Percentiles rank a stretch among this genome's conserved stretches.
Evolutionary conservation across 2,113 vertebrate species (phyloP).

Genomic region (Tupaia tana): DNA sequence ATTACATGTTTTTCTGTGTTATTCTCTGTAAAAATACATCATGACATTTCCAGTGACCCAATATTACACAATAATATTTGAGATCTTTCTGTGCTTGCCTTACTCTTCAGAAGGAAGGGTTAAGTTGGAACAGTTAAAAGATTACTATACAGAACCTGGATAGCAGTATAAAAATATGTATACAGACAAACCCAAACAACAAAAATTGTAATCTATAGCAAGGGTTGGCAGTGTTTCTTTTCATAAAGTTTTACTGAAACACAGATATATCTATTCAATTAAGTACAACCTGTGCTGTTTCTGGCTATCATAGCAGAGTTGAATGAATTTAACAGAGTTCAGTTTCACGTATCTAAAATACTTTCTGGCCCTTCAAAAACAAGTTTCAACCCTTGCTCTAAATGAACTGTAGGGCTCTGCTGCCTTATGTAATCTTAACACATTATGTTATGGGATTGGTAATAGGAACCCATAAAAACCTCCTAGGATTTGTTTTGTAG

Average conservation of each 20-base stretch:
- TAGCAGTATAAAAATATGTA: not conserved
- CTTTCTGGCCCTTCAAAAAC: not conserved
- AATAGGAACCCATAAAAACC: not conserved
- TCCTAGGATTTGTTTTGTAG: conserved; percentile 12
- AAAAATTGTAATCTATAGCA: not conserved
- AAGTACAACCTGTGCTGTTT: not conserved
- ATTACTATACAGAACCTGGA: not conserved
- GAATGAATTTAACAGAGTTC: not conserved
- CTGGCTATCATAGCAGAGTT: not conserved
- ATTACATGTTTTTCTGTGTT: no score
- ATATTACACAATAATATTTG: not conserved
- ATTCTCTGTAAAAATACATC: no score
- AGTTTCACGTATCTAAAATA: not conserved
- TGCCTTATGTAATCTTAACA: not conserved
- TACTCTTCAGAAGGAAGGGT: not conserved
- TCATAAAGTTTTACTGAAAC: not conserved
- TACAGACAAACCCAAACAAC: not conserved
- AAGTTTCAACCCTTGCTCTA: not conserved
- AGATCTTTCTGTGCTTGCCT: not conserved
- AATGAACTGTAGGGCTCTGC: not conserved
- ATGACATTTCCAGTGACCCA: no score
- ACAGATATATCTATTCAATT: not conserved
- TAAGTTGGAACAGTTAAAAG: not conserved
- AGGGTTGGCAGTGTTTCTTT: not conserved
- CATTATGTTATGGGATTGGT: not conserved